phyloP scores from a whole-genome alignment of 1,140 invertebrate species.

The Yoshiicerus persimilis region DNA sequence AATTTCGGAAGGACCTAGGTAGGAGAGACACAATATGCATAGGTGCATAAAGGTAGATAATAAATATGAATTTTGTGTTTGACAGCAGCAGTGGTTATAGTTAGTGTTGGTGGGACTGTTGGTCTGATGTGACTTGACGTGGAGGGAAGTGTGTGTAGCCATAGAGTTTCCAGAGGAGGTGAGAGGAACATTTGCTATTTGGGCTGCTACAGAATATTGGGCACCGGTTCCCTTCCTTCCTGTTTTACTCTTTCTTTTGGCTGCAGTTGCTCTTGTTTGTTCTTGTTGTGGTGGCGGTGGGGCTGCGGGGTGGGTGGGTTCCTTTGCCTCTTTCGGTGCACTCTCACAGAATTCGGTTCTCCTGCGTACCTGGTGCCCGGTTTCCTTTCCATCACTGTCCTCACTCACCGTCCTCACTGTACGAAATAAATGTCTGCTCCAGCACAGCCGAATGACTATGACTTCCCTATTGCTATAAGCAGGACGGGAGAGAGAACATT shows the following conservation, averaged over 20 bases:
- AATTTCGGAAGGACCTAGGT: too few species aligned
- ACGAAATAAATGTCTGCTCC: neutral
- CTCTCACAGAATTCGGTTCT: conserved; percentile 7
- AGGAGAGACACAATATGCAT: too few species aligned
- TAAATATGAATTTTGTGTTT: neutral
- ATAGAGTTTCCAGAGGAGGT: neutral
- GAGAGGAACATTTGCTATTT: neutral
- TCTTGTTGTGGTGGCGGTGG: neutral
- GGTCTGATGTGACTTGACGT: too few species aligned
- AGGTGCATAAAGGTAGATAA: too few species aligned
- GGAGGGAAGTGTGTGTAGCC: too few species aligned
- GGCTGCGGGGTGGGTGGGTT: neutral
- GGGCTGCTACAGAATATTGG: neutral
- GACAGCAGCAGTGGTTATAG: neutral
- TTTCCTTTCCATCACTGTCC: conserved; percentile 15
- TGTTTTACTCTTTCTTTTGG: conserved; percentile 11
- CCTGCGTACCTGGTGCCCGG: conserved; percentile 11
- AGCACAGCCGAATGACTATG: too few species aligned
- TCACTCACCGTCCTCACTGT: neutral
- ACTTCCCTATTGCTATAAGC: neutral
- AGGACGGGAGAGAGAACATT: neutral
- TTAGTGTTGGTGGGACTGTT: neutral
- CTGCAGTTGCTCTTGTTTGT: conserved; percentile 15
- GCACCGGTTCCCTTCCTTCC: conserved; percentile 17
- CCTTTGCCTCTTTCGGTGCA: neutral